A percentile compares a stretch with the other conserved stretches of the same genome.
phyloP scores from a whole-genome alignment of 2,888 invertebrate genomes.

The Odontomyia ornata region DNA sequence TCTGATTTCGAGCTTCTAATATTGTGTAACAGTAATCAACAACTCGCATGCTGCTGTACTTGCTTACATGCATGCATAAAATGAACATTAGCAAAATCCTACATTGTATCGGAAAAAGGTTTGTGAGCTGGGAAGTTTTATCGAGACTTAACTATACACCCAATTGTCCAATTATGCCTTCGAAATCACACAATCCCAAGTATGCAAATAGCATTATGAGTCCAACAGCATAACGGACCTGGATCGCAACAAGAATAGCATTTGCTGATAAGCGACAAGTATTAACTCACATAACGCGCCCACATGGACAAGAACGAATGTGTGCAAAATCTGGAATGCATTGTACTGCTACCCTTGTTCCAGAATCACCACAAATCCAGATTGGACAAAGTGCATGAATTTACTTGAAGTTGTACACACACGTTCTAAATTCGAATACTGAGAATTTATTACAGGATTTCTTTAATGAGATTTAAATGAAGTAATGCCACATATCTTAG shows the following conservation, averaged over 20 bases:
- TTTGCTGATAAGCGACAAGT: neutral
- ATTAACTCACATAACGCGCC: conserved; percentile 19
- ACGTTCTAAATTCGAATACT: neutral
- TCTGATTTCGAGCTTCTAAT: conserved; percentile 39
- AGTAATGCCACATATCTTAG: too few species aligned
- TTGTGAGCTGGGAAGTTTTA: neutral
- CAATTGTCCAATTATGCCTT: conserved; percentile 43
- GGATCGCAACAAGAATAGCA: conserved; percentile 3
- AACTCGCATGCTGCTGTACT: neutral
- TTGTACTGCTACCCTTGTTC: neutral
- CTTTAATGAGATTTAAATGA: too few species aligned
- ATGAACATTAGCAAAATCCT: neutral
- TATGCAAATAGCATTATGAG: conserved; percentile 44
- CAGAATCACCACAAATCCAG: neutral
- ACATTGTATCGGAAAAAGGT: neutral
- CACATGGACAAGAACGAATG: neutral
- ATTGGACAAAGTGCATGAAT: neutral
- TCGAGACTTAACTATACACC: conserved; percentile 23
- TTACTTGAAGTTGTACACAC: neutral
- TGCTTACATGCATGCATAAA: neutral
- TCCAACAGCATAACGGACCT: conserved; percentile 33
- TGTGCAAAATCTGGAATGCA: conserved; percentile 17
- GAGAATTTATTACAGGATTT: too few species aligned
- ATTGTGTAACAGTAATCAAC: neutral
- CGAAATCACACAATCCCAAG: conserved; percentile 32